phyloP scores from a whole-genome alignment of 1,140 invertebrate species.

The Sitodiplosis mosellana region DNA sequence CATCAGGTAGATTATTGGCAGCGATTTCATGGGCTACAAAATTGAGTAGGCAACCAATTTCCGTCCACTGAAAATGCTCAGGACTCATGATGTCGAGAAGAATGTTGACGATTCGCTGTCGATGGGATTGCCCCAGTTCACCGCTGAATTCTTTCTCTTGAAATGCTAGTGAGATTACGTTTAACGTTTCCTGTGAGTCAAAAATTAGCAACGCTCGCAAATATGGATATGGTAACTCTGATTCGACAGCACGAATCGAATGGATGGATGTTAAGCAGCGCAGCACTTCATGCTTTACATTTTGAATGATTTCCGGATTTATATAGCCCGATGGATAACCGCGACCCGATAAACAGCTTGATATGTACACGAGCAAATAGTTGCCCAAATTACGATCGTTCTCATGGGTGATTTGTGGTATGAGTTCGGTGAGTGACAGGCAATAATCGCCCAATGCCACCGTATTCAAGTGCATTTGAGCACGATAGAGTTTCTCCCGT shows the following conservation, averaged over 20 bases:
- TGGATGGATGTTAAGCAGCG: slow-evolving; percentile 43
- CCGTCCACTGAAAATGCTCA: slow-evolving; percentile 32
- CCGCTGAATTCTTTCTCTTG: slow-evolving; percentile 62
- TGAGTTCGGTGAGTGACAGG: slow-evolving; percentile 61
- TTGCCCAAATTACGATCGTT: slow-evolving; percentile 53
- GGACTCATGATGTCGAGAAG: slow-evolving; percentile 57
- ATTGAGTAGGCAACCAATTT: slow-evolving; percentile 29
- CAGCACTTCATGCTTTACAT: slow-evolving; percentile 57
- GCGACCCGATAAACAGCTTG: slow-evolving; percentile 81
- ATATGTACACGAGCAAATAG: slow-evolving; percentile 79
- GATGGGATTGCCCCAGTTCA: slow-evolving; percentile 49
- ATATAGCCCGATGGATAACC: slow-evolving; percentile 78
- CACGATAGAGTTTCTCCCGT: slow-evolving; percentile 61
- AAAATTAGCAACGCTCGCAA: slow-evolving; percentile 63
- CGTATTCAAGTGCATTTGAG: slow-evolving; percentile 77
- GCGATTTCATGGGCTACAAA: slow-evolving; percentile 29
- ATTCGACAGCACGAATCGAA: slow-evolving; percentile 40
- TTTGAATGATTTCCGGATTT: slow-evolving; percentile 42
- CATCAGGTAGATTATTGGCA: slow-evolving; percentile 24
- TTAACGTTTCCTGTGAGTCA: slow-evolving; percentile 76
- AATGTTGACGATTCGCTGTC: slow-evolving; percentile 66
- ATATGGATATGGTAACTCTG: slow-evolving; percentile 60
- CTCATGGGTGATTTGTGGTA: slow-evolving; percentile 29
- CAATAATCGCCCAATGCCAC: slow-evolving; percentile 68
- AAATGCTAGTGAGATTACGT: slow-evolving; percentile 75